Conservation (phyloP, 1,140 invertebrate species). For the Bradynema listronoti region DNA sequence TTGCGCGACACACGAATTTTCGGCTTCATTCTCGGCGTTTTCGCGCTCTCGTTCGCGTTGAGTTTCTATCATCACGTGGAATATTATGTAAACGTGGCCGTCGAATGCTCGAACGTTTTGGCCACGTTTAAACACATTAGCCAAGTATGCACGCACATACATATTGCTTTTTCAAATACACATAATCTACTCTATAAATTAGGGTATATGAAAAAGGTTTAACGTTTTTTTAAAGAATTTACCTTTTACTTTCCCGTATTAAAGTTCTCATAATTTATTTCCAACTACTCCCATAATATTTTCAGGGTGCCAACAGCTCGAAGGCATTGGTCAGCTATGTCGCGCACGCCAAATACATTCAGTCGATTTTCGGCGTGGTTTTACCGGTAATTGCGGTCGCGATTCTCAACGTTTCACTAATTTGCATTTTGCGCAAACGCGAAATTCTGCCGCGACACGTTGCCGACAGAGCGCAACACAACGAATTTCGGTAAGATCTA, state of each 20-base stretch:
- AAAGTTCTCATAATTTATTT: no score
- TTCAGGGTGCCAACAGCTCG: slow-evolving; percentile 14
- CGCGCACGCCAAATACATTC: slow-evolving; percentile 12
- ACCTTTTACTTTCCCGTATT: no score
- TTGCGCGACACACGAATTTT: slow-evolving; percentile 30
- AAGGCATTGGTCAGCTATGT: slow-evolving; percentile 17
- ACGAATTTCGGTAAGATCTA: slow-evolving; percentile 32
- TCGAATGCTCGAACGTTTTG: slow-evolving; percentile 9
- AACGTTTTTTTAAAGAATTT: no score
- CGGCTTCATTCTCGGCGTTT: slow-evolving; percentile 32
- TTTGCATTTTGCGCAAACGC: slow-evolving; percentile 42
- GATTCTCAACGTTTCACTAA: slow-evolving; percentile 45
- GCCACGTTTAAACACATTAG: slow-evolving; percentile 28
- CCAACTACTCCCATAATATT: background rate
- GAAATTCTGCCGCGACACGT: slow-evolving; percentile 38
- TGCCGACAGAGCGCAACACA: slow-evolving; percentile 22
- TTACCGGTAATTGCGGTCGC: slow-evolving; percentile 45
- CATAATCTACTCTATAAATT: no score
- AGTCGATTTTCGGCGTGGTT: slow-evolving; percentile 26
- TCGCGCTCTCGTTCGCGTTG: slow-evolving; percentile 30
- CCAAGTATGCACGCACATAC: slow-evolving; percentile 12
- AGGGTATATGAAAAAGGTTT: no score
- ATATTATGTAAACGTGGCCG: slow-evolving; percentile 33
- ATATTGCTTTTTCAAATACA: background rate
- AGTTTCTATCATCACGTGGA: slow-evolving; percentile 48